A percentile compares a stretch with the other conserved stretches of the same genome.
Evolutionary conservation across 2,888 invertebrate genomes (phyloP).

Genomic region (Platerodrilus igneus): DNA sequence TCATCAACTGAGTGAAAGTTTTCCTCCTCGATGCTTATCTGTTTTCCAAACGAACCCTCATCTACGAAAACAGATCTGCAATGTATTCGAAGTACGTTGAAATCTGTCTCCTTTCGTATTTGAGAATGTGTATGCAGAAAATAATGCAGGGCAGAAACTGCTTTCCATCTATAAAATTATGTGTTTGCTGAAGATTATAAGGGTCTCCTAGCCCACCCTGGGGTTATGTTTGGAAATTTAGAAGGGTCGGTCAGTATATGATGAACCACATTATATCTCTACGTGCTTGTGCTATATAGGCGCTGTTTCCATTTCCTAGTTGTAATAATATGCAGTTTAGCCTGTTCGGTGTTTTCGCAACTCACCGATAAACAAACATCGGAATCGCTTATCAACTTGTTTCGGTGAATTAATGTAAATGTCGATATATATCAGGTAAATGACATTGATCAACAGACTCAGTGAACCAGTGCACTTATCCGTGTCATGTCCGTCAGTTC

Average conservation of each 20-base stretch:
- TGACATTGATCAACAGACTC: too few relatives aligned
- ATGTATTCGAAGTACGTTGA: conserved; percentile 10
- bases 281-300: too few relatives aligned
- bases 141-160: background rate
- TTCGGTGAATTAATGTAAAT: too few relatives aligned
- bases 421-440: too few relatives aligned
- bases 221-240: conserved; percentile 24
- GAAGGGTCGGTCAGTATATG: conserved; percentile 18
- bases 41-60: conserved; percentile 20
- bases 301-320: too few relatives aligned
- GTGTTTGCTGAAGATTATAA: conserved; percentile 11
- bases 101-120: conserved; percentile 8
- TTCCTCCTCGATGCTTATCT: conserved; percentile 19
- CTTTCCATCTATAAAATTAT: conserved; percentile 14
- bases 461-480: too few relatives aligned
- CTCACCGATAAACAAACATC: too few relatives aligned
- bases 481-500: too few relatives aligned
- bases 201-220: conserved; percentile 23
- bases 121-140: background rate
- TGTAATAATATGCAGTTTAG: too few relatives aligned
- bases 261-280: conserved; percentile 17
- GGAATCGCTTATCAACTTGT: too few relatives aligned
- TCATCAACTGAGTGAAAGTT: conserved; percentile 21
- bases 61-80: conserved; percentile 12
- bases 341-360: too few relatives aligned